phyloP scores from a whole-genome alignment of 1,140 invertebrate genomes.

The Achroia grisella region DNA sequence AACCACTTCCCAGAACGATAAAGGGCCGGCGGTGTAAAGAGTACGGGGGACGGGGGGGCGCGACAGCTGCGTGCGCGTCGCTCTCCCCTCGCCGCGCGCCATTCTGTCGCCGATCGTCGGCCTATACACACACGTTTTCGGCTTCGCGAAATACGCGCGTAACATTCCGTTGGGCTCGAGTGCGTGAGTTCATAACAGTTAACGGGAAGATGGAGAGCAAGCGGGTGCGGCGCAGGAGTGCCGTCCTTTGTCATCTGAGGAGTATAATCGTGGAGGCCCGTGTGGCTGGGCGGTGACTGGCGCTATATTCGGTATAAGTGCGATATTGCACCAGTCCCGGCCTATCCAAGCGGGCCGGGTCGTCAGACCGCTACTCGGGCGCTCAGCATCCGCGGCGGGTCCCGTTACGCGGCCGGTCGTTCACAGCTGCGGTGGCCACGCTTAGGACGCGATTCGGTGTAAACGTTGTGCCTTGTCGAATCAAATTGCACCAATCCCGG shows the following conservation, averaged over 20 bases:
- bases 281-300: slow-evolving; percentile 64
- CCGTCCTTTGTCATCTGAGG: slow-evolving; percentile 53
- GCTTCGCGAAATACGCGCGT: slow-evolving; percentile 24
- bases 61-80: slow-evolving; percentile 60
- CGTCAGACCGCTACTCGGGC: slow-evolving; percentile 58
- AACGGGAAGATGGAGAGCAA: slow-evolving; percentile 1
- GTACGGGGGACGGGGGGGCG: slow-evolving; percentile 28
- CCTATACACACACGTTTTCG: slow-evolving; percentile 21
- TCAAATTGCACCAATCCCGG: slow-evolving; percentile 71
- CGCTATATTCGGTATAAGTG: slow-evolving; percentile 61
- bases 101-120: slow-evolving; percentile 44
- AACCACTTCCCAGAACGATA: slow-evolving; percentile 72
- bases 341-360: slow-evolving; percentile 66
- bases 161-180: slow-evolving; percentile 29
- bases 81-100: slow-evolving; percentile 41
- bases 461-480: slow-evolving; percentile 52
- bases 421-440: slow-evolving; percentile 61
- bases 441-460: slow-evolving; percentile 71
- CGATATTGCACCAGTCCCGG: slow-evolving; percentile 73
- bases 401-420: slow-evolving; percentile 67
- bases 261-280: slow-evolving; percentile 59
- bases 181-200: slow-evolving; percentile 41
- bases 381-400: slow-evolving; percentile 66
- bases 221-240: slow-evolving; percentile 37
- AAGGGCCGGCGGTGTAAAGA: slow-evolving; percentile 43